Evolutionary conservation across 2,797 vertebrate species (phyloP).

Genomic region (Taenioides sp.): DNA sequence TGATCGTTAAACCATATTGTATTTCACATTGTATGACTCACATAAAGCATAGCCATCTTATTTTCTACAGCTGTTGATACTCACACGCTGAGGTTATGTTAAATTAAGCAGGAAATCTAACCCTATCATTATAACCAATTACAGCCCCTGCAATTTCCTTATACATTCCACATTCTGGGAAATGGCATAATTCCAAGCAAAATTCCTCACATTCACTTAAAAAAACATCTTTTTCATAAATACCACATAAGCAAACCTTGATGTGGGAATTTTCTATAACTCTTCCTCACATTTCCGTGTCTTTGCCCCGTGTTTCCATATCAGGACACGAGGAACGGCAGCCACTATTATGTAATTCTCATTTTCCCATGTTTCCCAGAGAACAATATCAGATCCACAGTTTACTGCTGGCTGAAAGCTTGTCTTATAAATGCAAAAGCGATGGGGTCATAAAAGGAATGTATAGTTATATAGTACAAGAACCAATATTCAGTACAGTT

Average conservation of each 20-base stretch:
- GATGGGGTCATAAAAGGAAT: no score
- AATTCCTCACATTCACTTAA: neutral
- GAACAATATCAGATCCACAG: slow-evolving; percentile 39
- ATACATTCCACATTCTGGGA: neutral
- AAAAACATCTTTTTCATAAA: neutral
- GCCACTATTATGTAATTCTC: slow-evolving; percentile 45
- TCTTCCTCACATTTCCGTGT: slow-evolving; percentile 11
- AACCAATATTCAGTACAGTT: neutral
- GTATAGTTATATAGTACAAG: neutral
- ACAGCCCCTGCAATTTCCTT: neutral
- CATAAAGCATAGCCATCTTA: neutral
- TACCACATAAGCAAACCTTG: neutral
- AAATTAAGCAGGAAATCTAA: slow-evolving; percentile 22
- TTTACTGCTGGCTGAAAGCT: slow-evolving; percentile 2
- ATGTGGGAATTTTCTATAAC: slow-evolving; percentile 22
- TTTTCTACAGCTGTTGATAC: slow-evolving; percentile 21
- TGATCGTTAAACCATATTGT: neutral
- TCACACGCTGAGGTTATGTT: slow-evolving; percentile 14
- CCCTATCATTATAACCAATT: slow-evolving; percentile 27
- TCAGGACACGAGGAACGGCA: slow-evolving; percentile 40
- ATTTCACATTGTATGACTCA: slow-evolving; percentile 1
- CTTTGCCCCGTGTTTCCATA: slow-evolving; percentile 45
- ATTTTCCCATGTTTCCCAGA: slow-evolving; percentile 51
- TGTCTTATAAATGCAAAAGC: slow-evolving; percentile 22
- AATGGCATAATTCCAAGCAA: neutral